Percentiles rank a stretch among this genome's conserved stretches.
phyloP scores from a whole-genome alignment of 2,888 invertebrate species.

The Globia sparganii region DNA sequence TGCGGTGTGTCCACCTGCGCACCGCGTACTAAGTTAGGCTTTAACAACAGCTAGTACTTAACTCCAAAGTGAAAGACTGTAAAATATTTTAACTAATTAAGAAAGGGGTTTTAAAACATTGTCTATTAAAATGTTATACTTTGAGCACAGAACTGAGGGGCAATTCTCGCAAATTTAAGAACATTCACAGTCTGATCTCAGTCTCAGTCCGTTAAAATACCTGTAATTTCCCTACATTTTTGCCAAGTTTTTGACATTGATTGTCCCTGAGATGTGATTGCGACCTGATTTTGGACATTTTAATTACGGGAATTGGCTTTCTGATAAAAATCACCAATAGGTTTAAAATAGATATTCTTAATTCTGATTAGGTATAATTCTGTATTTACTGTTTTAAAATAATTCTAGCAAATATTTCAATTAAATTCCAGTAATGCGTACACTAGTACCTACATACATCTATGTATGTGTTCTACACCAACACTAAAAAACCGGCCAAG shows the following conservation, averaged over 20 bases:
- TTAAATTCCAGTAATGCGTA: neutral
- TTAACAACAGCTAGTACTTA: constrained; percentile 4
- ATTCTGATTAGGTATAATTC: neutral
- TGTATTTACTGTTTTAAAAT: neutral
- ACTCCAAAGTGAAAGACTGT: neutral
- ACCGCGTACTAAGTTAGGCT: constrained; percentile 24
- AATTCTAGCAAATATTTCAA: neutral
- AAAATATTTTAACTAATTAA: neutral
- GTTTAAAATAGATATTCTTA: neutral
- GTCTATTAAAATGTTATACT: neutral
- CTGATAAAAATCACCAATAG: neutral
- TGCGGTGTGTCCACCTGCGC: constrained; percentile 29
- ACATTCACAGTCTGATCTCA: too few relatives aligned
- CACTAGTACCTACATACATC: neutral
- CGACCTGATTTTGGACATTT: too few relatives aligned
- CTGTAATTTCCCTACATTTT: too few relatives aligned
- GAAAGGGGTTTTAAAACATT: neutral
- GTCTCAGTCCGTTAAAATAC: too few relatives aligned
- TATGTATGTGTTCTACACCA: neutral
- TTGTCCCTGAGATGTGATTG: too few relatives aligned
- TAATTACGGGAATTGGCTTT: too few relatives aligned
- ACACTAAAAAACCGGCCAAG: too few relatives aligned
- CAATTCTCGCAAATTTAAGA: too few relatives aligned
- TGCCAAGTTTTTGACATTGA: too few relatives aligned
- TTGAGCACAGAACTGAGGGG: neutral